These are phyloP conservation scores for Periplaneta americana DNA, from an alignment of 1,140 invertebrate species.

Conservation along the genomic window DNA sequence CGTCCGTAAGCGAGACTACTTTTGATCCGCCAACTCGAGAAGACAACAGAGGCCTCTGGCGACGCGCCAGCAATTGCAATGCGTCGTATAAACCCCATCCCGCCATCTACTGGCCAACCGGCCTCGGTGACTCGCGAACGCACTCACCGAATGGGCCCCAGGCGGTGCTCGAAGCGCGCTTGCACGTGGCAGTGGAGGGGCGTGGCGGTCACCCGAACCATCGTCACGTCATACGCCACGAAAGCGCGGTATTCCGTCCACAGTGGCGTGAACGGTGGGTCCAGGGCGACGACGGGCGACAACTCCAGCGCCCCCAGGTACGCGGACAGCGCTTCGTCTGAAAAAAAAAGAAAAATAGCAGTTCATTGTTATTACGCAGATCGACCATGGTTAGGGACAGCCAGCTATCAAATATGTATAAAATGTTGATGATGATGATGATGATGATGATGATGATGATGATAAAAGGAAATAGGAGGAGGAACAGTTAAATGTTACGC, in stretches of 20 bases:
- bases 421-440: too few relatives aligned
- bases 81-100: too few relatives aligned
- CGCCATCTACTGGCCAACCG: background rate
- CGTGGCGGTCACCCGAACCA: constrained; percentile 6
- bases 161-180: constrained; percentile 7
- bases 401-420: too few relatives aligned
- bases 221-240: constrained; percentile 9
- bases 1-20: too few relatives aligned
- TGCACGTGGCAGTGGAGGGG: background rate
- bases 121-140: background rate
- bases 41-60: too few relatives aligned
- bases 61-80: too few relatives aligned
- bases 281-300: background rate
- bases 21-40: too few relatives aligned
- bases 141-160: constrained; percentile 8
- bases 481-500: too few relatives aligned
- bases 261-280: constrained; percentile 11
- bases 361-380: background rate
- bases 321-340: background rate
- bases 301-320: background rate
- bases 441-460: too few relatives aligned
- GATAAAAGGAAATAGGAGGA: too few relatives aligned
- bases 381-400: too few relatives aligned
- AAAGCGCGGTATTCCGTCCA: constrained; percentile 9
- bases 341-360: background rate